Evolutionary conservation across 1,140 invertebrate genomes (phyloP), one percentile per base, ranked within the genome.

Genomic region (Heliothis subflexa): DNA sequence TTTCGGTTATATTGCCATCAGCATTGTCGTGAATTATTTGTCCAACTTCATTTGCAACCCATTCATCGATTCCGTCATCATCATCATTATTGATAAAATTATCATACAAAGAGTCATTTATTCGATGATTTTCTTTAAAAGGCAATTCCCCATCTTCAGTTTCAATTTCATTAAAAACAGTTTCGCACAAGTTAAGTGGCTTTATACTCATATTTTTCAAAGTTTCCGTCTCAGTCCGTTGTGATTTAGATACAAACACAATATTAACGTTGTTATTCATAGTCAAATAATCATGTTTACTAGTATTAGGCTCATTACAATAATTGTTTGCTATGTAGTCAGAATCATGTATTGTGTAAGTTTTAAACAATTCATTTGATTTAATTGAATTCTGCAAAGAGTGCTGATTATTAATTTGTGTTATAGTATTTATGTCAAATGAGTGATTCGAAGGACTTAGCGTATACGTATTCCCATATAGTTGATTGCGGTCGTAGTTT

Each of bases 151-250:
- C 50, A 16, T 78, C 66, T 52, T 10, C 47, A 40, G 66, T 45
- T 33, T 18, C 55, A 33, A 49, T 78, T 49, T 70, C 62, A 33
- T 59, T 4, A 4, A 59, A 61, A 49, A 90, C 47, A 49, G 83
- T 75, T 85, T 91, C 85, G 83, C 87, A 89, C 66, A 88, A 55
- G 70, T 87, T 73, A 61, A 88, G 16, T 59, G 90, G 91, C 59
- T 88, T 82, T 28, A 89, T 11, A 13, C 33, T 62, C 21, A 50
- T 54, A 62, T 45, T 40, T 28, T 66, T 45, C 55, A 47, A 28
- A 61, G 49, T 70, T 33, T 75, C 25, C 57, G 49, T 40, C 12
- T 49, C 62, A 33, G 50, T 49, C 21, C 16, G 21, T 73, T 83
- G 66, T 11, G 83, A 77, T 64, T 83, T 78, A 0, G 77, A 81